phyloP scores from a whole-genome alignment of 2,797 vertebrate species.

The Darevskia nairensis region DNA sequence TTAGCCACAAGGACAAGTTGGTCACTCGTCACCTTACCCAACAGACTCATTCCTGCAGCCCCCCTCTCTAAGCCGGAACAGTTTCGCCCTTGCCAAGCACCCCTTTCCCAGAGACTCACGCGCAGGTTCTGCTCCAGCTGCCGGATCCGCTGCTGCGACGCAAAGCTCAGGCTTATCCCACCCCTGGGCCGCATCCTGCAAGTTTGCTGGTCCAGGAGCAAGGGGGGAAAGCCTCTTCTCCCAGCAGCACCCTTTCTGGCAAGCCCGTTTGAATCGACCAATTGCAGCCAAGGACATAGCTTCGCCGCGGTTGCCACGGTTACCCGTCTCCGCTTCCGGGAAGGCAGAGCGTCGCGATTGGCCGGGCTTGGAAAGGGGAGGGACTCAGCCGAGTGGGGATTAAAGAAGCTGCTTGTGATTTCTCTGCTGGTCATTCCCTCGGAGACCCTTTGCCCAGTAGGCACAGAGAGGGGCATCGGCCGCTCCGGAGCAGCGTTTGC shows the following conservation, averaged over 20 bases:
- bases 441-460: too few relatives aligned
- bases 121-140: conserved; percentile 67
- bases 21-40: too few relatives aligned
- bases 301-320: conserved; percentile 6
- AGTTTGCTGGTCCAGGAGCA: accelerated
- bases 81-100: not conserved
- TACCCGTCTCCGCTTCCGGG: accelerated
- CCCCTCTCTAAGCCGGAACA: too few relatives aligned
- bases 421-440: too few relatives aligned
- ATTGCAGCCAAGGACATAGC: not conserved
- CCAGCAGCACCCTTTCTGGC: not conserved
- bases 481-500: too few relatives aligned
- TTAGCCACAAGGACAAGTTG: too few relatives aligned
- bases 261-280: conserved; percentile 1
- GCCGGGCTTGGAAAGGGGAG: not conserved
- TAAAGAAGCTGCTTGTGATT: too few relatives aligned
- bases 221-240: accelerated
- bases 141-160: conserved; percentile 55
- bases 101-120: conserved; percentile 49
- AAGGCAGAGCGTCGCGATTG: not conserved
- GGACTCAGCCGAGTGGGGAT: not conserved
- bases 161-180: not conserved
- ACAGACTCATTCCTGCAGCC: not conserved
- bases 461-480: too few relatives aligned
- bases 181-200: conserved; percentile 17